Conservation (phyloP, 2,113 vertebrate genomes). For the Melospiza melodia region DNA sequence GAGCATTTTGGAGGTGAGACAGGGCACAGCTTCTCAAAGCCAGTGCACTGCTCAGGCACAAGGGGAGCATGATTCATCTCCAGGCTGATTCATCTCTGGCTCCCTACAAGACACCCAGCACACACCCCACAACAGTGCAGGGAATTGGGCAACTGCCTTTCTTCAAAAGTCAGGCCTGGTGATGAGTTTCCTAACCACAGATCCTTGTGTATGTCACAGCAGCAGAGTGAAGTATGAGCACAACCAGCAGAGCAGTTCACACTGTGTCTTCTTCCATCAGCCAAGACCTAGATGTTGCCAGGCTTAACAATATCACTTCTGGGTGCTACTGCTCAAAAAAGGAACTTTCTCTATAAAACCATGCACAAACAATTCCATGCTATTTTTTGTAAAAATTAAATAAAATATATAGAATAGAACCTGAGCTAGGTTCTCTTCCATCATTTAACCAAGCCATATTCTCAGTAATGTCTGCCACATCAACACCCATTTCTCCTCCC, state of each 20-base stretch:
- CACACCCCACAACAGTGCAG: neutral
- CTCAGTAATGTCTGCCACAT: neutral
- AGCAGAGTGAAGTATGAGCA: neutral
- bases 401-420: neutral
- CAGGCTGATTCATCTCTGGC: neutral
- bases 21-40: neutral
- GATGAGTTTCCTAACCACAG: neutral
- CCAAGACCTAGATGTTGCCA: neutral
- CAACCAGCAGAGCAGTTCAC: neutral
- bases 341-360: neutral
- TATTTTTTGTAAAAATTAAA: neutral
- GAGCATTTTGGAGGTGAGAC: neutral
- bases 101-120: rapidly evolving
- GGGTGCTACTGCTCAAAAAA: neutral
- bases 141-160: neutral
- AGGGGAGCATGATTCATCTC: rapidly evolving
- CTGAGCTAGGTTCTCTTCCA: neutral
- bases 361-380: neutral
- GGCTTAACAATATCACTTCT: neutral
- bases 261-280: neutral
- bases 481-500: neutral
- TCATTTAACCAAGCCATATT: neutral
- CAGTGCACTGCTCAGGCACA: neutral
- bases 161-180: neutral
- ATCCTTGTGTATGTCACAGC: neutral